Evolutionary conservation across 2,888 invertebrate species (phyloP), one percentile per base, ranked within the genome.

Genomic region (Onthophagus sagittarius): DNA sequence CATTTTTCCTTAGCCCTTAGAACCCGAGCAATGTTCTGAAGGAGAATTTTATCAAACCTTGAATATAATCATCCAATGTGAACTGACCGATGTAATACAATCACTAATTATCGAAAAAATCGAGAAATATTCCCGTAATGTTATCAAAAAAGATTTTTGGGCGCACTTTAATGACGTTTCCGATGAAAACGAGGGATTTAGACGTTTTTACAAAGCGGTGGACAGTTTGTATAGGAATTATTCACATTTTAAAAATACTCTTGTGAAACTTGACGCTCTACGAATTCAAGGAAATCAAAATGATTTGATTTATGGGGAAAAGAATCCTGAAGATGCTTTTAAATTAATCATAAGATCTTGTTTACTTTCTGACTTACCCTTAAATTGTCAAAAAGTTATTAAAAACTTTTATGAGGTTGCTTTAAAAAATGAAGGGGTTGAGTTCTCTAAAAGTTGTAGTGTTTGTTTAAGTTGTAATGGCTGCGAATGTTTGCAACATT

Each of bases 331-430:
- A 64, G 84, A 86, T 65, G 88, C 89, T 23, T 90, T 93, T 76
- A 91, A 91, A 81, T 88, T 91, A 76, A 86, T 92, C 23, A 85
- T 93, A 7, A 86, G 90, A 80, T 88, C 92, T 11, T 88, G 91
- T 7, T 81, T 95, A 69, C 83, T 94, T 11, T 91, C 93, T 5
- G 93, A 93, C 79, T 83, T 94, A 15, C 93, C 93, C 15, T 83
- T 92, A 6, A 88, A 91, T 79, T 91, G 93, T 79, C 90, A 92
- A 80, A 84, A 88, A 6, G 90, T 93, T 33, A 91, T 94, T 0
- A 89, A 90, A 78, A 90, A 91, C 71, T 95, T 94, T 84, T 95
- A 94, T 81, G 90, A 91, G 84, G 89, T 91, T 15, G 92, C 94
- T 3, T 92, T 95, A 77, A 92, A 80, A 75, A 79, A 83, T 76